Evolutionary conservation across 1,140 invertebrate species (phyloP).

Genomic region (Mylabris phalerata): DNA sequence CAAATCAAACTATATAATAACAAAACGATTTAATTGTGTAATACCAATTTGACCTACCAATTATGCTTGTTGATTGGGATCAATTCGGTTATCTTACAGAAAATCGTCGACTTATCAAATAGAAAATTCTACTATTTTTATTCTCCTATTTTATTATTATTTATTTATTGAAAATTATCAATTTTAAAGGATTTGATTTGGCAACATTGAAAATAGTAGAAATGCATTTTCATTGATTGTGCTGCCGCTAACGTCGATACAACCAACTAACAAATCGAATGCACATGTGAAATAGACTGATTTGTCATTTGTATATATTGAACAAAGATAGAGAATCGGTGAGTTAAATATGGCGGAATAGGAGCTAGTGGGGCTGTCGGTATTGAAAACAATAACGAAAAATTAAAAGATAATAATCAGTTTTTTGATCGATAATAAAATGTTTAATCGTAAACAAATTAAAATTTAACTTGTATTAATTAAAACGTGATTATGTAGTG

Average conservation of each 20-base stretch:
- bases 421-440: constrained; percentile 22
- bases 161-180: not conserved
- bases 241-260: constrained; percentile 2
- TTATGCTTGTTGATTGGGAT: too few species aligned
- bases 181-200: not conserved
- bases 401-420: too few species aligned
- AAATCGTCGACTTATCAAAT: too few species aligned
- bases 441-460: constrained; percentile 10
- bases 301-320: constrained; percentile 12
- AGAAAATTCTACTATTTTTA: too few species aligned
- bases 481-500: constrained; percentile 13
- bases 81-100: too few species aligned
- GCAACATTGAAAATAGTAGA: not conserved
- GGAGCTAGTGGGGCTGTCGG: constrained; percentile 25
- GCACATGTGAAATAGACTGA: constrained; percentile 15
- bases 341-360: constrained; percentile 34
- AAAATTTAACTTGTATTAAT: constrained; percentile 1
- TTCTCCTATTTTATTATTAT: too few species aligned
- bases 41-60: too few species aligned
- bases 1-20: too few species aligned
- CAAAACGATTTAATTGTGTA: too few species aligned
- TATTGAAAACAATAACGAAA: not conserved
- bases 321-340: constrained; percentile 5
- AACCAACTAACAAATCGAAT: constrained; percentile 14
- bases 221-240: not conserved